Percentiles rank a stretch among this genome's conserved stretches.
phyloP scores from a whole-genome alignment of 2,888 invertebrate genomes.

The Mythimna impura region DNA sequence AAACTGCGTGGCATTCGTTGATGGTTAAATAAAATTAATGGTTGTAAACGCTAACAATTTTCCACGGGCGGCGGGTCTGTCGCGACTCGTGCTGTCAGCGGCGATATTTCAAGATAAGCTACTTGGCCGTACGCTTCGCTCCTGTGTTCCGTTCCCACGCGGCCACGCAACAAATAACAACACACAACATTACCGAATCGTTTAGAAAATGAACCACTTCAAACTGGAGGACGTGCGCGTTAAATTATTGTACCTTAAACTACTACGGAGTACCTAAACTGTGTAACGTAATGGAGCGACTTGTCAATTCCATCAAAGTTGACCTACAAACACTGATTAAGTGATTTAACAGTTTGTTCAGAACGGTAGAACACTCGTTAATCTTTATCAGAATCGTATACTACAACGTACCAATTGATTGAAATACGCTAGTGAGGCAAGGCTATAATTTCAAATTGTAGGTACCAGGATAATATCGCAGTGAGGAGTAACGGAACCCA shows the following conservation, averaged over 20 bases:
- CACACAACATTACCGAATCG: conserved; percentile 63
- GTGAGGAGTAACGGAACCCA: conserved; percentile 82
- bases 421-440: conserved; percentile 36
- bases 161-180: conserved; percentile 65
- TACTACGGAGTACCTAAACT: conserved; percentile 39
- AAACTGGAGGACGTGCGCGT: conserved; percentile 43
- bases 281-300: conserved; percentile 33
- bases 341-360: conserved; percentile 57
- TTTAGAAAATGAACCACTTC: conserved; percentile 69
- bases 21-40: conserved; percentile 79
- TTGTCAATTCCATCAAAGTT: conserved; percentile 53
- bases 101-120: conserved; percentile 87
- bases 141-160: conserved; percentile 81
- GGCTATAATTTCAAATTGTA: conserved; percentile 40
- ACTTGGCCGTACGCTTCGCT: conserved; percentile 74
- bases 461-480: conserved; percentile 71
- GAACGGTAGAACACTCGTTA: conserved; percentile 42
- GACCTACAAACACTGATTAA: conserved; percentile 63
- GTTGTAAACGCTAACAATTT: conserved; percentile 78
- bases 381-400: conserved; percentile 42
- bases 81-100: conserved; percentile 79
- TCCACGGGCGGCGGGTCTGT: conserved; percentile 72
- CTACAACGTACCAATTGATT: conserved; percentile 31
- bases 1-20: conserved; percentile 69
- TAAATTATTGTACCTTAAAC: conserved; percentile 50